Evolutionary conservation across 2,888 invertebrate species (phyloP), one percentile per base, ranked within the genome.

Genomic region (Acanthosoma haemorrhoidale): DNA sequence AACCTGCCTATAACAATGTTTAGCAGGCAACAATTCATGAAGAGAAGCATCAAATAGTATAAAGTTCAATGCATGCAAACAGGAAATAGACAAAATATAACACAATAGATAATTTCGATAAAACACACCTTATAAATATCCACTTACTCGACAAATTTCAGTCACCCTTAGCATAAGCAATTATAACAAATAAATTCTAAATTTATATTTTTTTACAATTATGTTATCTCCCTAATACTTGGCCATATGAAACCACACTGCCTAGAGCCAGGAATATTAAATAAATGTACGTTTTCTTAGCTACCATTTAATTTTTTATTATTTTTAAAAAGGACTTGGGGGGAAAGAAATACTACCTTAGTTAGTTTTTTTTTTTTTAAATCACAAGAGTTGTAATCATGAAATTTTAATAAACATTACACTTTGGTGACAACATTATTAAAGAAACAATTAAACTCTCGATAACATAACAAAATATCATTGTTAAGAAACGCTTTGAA

Each of bases 371-470:
- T 39, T 38, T 41, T n/a, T n/a, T n/a, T n/a, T n/a, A n/a, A 1
- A 41, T 38, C 64, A 64, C 15, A 64, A 64, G 4, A 41, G 29
- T 41, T 64, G 16, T 64, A 64, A 64, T 64, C 8, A 64, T 64
- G 64, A 38, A 64, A 39, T 41, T 41, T 39, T 38, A 41, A 64
- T 41, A 31, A 41, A 64, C 41, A 41, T 51, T 64, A 64, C 39
- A 64, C 36, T 41, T 41, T 25, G 25, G 41, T 39, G 39, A 64
- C 51, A 51, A 51, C 29, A 51, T 51, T 51, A 21, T 64, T 64
- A 13, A 29, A 31, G 38, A 15, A 64, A 64, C 38, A 36, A 64
- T 38, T 38, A 16, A 39, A 39, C 41, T 29, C 25, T 39, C 39
- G 36, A 64, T 39, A 29, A 41, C 64, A 64, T 25, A 39, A 64